Base-by-base conservation (phyloP, 2,888 invertebrate species). In the Ephialtes manifestator region DNA sequence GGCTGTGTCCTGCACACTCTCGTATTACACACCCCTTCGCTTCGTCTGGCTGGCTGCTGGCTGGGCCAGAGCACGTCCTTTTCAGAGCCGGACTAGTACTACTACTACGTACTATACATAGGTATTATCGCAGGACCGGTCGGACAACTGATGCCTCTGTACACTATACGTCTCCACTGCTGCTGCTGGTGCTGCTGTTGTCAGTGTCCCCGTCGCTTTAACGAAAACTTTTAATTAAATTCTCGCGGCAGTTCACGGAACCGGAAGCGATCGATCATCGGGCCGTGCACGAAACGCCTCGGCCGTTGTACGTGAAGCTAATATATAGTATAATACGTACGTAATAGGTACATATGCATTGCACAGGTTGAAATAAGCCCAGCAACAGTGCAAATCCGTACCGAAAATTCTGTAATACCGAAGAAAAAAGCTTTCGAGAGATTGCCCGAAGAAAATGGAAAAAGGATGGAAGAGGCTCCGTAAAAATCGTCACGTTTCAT, bases 191-290 rank as follows among this genome's bases (percentile, higher is more conserved):
- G 53, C 39, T 48, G 20, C 70, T 72, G 20, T 15, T 28, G 48
- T 58, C 70, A 48, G 24, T 60, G 65, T 63, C 79, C 78, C 48
- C 46, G 78, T 77, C 77, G 80, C 67, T 81, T 78, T 71, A 35
- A 79, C 76, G 79, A 83, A 65, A 87, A 87, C 84, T 87, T 87
- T 84, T 86, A 86, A 87, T 87, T 87, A 87, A 87, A 87, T 85
- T 84, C 80, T 81, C 84, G 70, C 58, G 60, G 55, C 60, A 60
- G 63, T 74, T 79, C 71, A 78, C 68, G 51, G 24, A 75, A 87
- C 76, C 80, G 75, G 76, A 63, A 68, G 68, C 81, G 72, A 82
- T 87, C 83, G 83, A 87, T 87, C 84, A 85, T 84, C 77, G 53
- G 31, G 58, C 72, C 60, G 72, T 71, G 55, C 63, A 80, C 75